Evolutionary conservation across 2,797 vertebrate species (phyloP).

Genomic region (Hozukius guyotensis): DNA sequence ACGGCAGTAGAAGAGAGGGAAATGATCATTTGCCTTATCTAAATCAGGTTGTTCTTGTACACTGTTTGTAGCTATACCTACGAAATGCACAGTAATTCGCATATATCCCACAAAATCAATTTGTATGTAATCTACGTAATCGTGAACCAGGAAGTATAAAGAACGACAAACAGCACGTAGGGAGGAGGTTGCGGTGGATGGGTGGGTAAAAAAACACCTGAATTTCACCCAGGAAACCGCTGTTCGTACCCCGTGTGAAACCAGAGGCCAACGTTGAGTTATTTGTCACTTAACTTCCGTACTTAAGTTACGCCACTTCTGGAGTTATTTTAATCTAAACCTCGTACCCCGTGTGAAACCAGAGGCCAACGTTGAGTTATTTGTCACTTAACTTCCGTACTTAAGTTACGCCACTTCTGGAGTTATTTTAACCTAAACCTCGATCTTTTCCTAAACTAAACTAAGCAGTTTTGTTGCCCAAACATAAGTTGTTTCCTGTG

Average conservation of each 20-base stretch:
- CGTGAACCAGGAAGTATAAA: background rate
- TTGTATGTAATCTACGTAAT: background rate
- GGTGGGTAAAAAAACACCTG: background rate
- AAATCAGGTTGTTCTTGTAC: background rate
- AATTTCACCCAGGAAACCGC: background rate
- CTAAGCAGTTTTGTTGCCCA: background rate
- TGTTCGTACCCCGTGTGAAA: background rate
- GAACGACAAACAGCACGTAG: background rate
- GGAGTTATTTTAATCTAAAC: background rate
- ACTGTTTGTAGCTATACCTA: background rate
- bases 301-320: background rate
- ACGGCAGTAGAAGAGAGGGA: background rate
- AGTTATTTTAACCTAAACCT: background rate
- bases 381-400: background rate
- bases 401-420: background rate
- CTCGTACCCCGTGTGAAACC: background rate
- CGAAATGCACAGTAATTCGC: background rate
- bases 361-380: rapidly evolving
- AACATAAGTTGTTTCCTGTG: background rate
- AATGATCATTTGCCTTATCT: background rate
- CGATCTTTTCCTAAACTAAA: background rate
- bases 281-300: background rate
- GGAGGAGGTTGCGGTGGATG: background rate
- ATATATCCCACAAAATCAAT: background rate
- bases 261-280: rapidly evolving